A percentile compares a stretch with the other conserved stretches of the same genome.
phyloP scores from a whole-genome alignment of 2,113 vertebrate genomes.

The Microtus ochrogaster region DNA sequence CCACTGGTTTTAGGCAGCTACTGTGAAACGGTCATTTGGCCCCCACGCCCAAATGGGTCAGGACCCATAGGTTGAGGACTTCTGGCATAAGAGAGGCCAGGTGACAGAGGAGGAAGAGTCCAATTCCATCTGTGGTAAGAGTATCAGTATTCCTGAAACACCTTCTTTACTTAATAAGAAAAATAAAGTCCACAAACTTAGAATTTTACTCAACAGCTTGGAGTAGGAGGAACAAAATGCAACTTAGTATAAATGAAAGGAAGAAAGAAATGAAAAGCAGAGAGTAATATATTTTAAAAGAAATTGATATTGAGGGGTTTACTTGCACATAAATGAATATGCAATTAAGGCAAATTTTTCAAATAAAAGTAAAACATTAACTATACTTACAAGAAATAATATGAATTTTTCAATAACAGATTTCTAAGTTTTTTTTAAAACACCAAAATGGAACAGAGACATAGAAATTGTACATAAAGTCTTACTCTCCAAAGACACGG shows the following conservation, averaged over 20 bases:
- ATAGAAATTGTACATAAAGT: slow-evolving; percentile 6
- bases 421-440: not conserved
- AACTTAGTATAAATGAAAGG: not conserved
- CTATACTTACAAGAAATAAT: not conserved
- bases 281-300: not conserved
- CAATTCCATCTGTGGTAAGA: not conserved
- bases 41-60: not conserved
- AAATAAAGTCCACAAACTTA: slow-evolving; percentile 34
- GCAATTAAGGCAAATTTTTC: not conserved
- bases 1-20: not conserved
- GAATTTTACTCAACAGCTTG: not conserved
- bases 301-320: not conserved
- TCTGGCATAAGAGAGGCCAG: not conserved
- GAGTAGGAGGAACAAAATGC: not conserved
- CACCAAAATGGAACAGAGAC: slow-evolving; percentile 5
- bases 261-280: slow-evolving; percentile 19
- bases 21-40: not conserved
- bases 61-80: not conserved
- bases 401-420: not conserved
- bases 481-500: not conserved
- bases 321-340: not conserved
- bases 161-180: slow-evolving; percentile 30
- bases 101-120: not conserved
- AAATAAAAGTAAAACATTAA: slow-evolving; percentile 20
- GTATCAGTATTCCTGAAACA: not conserved